These are phyloP conservation scores for Athripsodes cinereus DNA, from an alignment of 2,888 invertebrate genomes.

Conservation along the genomic window DNA sequence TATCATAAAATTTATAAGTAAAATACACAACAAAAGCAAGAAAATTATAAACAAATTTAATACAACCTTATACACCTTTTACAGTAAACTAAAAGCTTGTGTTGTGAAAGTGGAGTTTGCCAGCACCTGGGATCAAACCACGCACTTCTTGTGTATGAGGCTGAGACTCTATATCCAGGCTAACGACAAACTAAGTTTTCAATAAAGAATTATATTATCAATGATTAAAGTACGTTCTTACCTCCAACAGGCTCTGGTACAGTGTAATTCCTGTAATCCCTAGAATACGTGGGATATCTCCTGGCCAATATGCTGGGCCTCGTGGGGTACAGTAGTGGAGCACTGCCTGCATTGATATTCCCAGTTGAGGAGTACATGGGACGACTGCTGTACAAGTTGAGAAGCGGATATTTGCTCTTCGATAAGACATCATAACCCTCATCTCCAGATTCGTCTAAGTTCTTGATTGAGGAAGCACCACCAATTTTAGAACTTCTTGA, in stretches of 20 bases:
- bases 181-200: too few species aligned
- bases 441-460: conserved; percentile 46
- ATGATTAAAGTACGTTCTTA: too few species aligned
- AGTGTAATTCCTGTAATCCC: conserved; percentile 17
- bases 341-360: background rate
- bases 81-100: too few species aligned
- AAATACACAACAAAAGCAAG: too few species aligned
- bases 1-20: too few species aligned
- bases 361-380: conserved; percentile 3
- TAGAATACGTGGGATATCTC: conserved; percentile 22
- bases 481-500: conserved; percentile 40
- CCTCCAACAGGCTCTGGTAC: background rate
- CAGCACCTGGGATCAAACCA: too few species aligned
- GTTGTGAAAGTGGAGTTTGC: too few species aligned
- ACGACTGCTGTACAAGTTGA: conserved; percentile 30
- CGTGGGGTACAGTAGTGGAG: background rate
- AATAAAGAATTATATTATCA: too few species aligned
- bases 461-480: conserved; percentile 45
- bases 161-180: too few species aligned
- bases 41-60: too few species aligned
- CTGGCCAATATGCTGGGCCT: conserved; percentile 5
- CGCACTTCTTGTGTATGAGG: too few species aligned
- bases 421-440: conserved; percentile 38
- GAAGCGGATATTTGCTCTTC: conserved; percentile 36
- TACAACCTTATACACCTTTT: too few species aligned